Evolutionary conservation across 1,140 invertebrate species (phyloP).

Genomic region (Babylonia areolata): DNA sequence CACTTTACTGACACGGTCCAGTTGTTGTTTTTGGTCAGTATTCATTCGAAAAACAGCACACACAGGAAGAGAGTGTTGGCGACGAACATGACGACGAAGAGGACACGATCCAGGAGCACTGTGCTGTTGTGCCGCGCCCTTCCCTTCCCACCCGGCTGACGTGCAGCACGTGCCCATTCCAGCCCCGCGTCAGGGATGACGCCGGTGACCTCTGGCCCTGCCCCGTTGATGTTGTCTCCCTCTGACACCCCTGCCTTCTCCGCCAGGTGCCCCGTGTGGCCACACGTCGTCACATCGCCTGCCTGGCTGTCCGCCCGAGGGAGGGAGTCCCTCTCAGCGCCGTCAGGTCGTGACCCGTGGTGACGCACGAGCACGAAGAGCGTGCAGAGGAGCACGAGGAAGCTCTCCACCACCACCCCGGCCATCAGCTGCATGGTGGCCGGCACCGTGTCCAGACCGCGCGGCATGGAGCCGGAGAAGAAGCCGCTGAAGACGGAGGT

Average conservation of each 20-base stretch:
- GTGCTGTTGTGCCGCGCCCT: not conserved
- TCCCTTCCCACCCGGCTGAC: not conserved
- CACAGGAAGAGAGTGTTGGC: not conserved
- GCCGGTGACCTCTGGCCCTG: not conserved
- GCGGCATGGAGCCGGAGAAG: conserved; percentile 2
- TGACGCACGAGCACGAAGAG: not conserved
- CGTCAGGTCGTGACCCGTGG: not conserved
- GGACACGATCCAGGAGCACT: not conserved
- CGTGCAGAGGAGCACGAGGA: conserved; percentile 18
- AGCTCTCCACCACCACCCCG: conserved; percentile 3
- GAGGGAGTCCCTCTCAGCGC: too few relatives aligned
- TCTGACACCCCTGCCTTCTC: too few relatives aligned
- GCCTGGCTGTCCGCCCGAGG: not conserved
- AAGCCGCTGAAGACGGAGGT: conserved; percentile 46
- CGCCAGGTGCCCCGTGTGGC: not conserved
- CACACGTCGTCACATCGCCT: not conserved
- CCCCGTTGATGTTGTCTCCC: not conserved
- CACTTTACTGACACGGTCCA: not conserved
- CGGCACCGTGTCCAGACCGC: conserved; percentile 78
- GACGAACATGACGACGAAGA: not conserved
- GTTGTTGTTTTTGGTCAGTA: not conserved
- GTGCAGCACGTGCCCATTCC: not conserved
- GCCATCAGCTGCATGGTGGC: conserved; percentile 53
- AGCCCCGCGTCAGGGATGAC: not conserved
- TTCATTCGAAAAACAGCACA: not conserved